phyloP scores from a whole-genome alignment of 2,888 invertebrate species.

The Drosophila merina region DNA sequence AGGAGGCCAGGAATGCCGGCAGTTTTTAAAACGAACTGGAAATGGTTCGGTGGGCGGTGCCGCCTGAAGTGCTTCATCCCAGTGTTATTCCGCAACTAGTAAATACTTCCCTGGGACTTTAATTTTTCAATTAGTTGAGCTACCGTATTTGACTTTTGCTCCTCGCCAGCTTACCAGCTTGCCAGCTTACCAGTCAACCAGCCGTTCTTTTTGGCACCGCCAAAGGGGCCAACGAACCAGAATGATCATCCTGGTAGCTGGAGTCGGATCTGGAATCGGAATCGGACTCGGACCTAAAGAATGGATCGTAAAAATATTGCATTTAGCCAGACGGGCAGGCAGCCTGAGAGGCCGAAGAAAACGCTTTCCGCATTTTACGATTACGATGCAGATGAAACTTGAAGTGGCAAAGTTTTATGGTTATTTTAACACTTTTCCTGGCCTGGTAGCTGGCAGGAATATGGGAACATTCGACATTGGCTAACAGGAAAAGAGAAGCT shows the following conservation, averaged over 20 bases:
- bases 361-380: constrained; percentile 65
- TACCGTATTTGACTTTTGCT: constrained; percentile 74
- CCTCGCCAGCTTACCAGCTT: constrained; percentile 9
- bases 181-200: background rate
- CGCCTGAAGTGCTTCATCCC: constrained; percentile 18
- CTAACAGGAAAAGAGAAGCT: constrained; percentile 3
- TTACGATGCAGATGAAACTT: constrained; percentile 22
- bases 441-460: constrained; percentile 10
- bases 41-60: constrained; percentile 25
- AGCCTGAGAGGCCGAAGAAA: constrained; percentile 47
- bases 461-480: constrained; percentile 14
- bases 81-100: background rate
- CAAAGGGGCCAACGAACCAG: constrained; percentile 55
- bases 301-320: constrained; percentile 75
- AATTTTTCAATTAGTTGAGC: constrained; percentile 81
- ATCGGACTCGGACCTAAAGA: constrained; percentile 8
- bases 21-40: constrained; percentile 31
- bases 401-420: constrained; percentile 61
- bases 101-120: constrained; percentile 42
- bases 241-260: constrained; percentile 20
- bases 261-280: constrained; percentile 4
- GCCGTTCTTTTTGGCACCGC: constrained; percentile 8
- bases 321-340: constrained; percentile 37
- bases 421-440: constrained; percentile 66
- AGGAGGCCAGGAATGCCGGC: constrained; percentile 22